Conservation (phyloP, 2,888 invertebrate species). For the Rambutsinella grinnellia region DNA sequence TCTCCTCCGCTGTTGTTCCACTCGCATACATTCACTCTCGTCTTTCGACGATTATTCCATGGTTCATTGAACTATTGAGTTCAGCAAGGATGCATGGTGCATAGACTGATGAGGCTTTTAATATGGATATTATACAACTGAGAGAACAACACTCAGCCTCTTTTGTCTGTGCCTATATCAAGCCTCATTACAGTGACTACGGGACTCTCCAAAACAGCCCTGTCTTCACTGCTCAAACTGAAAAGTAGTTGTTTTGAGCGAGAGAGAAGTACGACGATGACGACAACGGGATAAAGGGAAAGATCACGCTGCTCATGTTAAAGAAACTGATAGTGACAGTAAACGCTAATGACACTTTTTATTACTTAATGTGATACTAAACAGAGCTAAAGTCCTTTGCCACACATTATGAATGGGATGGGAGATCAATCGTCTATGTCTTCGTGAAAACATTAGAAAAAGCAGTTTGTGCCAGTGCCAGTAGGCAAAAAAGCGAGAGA, state of each 20-base stretch:
- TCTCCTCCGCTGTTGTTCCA: constrained; percentile 50
- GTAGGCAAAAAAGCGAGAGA: no score
- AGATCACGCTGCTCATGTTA: neutral
- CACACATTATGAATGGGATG: no score
- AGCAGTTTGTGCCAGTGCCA: no score
- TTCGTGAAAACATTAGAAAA: no score
- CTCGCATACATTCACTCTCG: constrained; percentile 39
- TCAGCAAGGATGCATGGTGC: constrained; percentile 48
- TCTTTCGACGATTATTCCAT: constrained; percentile 51
- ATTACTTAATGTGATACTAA: constrained; percentile 1
- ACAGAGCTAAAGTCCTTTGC: neutral
- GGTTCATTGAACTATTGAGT: constrained; percentile 65
- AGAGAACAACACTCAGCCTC: neutral
- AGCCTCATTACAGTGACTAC: constrained; percentile 11
- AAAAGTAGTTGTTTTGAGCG: constrained; percentile 10
- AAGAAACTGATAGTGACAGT: neutral
- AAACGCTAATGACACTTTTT: constrained; percentile 7
- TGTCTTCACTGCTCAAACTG: constrained; percentile 5
- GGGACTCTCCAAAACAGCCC: neutral
- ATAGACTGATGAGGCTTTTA: constrained; percentile 21
- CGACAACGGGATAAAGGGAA: no score
- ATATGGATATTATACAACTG: constrained; percentile 15
- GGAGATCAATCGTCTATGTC: no score
- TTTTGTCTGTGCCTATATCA: neutral
- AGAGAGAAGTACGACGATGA: neutral